Conservation (phyloP, 2,888 invertebrate species). For the Campoletis raptor region DNA sequence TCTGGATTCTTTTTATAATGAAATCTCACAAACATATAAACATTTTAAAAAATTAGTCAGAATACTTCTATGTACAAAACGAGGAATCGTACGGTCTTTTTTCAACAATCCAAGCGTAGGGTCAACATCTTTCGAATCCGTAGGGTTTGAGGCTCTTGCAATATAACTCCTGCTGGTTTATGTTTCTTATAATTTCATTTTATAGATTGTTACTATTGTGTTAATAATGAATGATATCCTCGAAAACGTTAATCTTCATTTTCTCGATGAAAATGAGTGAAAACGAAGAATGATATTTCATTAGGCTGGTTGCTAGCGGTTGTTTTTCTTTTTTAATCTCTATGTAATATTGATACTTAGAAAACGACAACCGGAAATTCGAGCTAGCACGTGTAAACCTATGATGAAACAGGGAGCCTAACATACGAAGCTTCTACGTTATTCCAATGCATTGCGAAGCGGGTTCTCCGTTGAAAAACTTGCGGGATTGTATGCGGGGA, state of each 20-base stretch:
- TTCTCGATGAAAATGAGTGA: background rate
- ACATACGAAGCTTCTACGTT: background rate
- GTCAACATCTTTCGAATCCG: background rate
- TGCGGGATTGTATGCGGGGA: conserved; percentile 28
- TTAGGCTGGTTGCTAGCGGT: background rate
- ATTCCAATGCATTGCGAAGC: conserved; percentile 21
- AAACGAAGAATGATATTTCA: background rate
- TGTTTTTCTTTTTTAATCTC: background rate
- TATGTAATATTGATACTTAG: background rate
- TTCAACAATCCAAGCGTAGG: background rate
- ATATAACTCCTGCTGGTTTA: background rate
- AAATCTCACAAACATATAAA: background rate
- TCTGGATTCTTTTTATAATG: no score
- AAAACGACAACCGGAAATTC: background rate
- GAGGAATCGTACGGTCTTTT: background rate
- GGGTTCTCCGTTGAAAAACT: conserved; percentile 30
- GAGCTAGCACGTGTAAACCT: conserved; percentile 10
- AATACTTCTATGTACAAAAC: background rate
- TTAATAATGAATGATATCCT: background rate
- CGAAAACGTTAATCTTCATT: background rate
- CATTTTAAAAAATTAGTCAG: no score
- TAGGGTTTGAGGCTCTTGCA: background rate
- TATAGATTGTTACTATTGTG: background rate
- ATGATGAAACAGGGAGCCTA: conserved; percentile 23
- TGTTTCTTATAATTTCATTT: background rate